A percentile compares a stretch with the other conserved stretches of the same genome.
Conservation (phyloP, 2,888 invertebrate genomes). For the Harmothoe impar region DNA sequence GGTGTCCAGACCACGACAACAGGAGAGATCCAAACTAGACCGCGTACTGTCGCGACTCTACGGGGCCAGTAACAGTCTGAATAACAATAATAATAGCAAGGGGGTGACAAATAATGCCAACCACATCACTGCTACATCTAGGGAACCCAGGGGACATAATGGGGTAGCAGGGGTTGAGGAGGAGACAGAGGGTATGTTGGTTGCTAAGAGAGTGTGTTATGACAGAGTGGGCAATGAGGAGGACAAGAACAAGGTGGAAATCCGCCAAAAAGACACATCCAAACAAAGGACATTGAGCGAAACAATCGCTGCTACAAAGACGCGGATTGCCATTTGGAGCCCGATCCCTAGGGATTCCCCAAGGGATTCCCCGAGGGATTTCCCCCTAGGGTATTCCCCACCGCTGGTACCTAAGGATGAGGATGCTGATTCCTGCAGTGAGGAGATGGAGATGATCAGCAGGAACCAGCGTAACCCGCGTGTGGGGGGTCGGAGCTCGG, state of each 20-base stretch:
- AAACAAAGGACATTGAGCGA: too few relatives aligned
- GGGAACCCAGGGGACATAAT: background rate
- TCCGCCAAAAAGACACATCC: too few relatives aligned
- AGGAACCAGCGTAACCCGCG: background rate
- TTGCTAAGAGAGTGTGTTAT: background rate
- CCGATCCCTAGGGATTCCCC: too few relatives aligned
- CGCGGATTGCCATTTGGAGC: too few relatives aligned
- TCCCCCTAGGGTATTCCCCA: background rate
- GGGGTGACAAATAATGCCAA: background rate
- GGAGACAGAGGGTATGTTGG: background rate
- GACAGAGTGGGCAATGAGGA: background rate
- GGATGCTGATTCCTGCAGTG: background rate
- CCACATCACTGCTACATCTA: background rate
- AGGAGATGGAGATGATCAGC: slow-evolving; percentile 43
- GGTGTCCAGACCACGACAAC: background rate
- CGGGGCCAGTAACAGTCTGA: background rate
- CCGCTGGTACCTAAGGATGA: background rate
- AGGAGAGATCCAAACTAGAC: slow-evolving; percentile 44
- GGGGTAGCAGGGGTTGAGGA: background rate
- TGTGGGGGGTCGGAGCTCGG: background rate
- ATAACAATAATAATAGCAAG: background rate
- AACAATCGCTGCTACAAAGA: too few relatives aligned
- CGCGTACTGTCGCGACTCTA: slow-evolving; percentile 1
- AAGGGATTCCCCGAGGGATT: background rate
- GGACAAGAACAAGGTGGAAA: background rate